A percentile compares a stretch with the other conserved stretches of the same genome.
Evolutionary conservation across 1,140 invertebrate species (phyloP).

Genomic region (Atopsyche davidsoni): DNA sequence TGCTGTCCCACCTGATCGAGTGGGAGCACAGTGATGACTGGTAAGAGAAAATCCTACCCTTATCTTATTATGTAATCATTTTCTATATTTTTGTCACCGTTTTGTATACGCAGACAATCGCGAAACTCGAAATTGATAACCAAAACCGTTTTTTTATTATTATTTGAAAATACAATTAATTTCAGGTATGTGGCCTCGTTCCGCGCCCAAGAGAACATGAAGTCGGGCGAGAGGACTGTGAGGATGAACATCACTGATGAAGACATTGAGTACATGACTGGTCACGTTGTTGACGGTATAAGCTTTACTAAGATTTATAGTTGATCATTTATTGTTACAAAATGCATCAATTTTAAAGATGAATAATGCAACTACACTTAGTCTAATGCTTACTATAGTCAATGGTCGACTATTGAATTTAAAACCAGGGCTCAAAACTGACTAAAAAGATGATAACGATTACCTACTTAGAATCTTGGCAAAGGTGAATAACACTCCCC

Average conservation of each 20-base stretch:
- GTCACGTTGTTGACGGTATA: constrained; percentile 80
- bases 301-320: too few relatives aligned
- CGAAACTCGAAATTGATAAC: background rate
- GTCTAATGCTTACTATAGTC: background rate
- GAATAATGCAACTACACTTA: background rate
- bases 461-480: too few relatives aligned
- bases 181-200: constrained; percentile 58
- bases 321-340: too few relatives aligned
- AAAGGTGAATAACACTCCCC: too few relatives aligned
- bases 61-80: background rate
- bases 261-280: constrained; percentile 69
- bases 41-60: constrained; percentile 39
- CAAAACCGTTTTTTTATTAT: background rate
- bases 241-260: constrained; percentile 58
- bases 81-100: background rate
- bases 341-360: too few relatives aligned
- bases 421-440: too few relatives aligned
- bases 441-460: too few relatives aligned
- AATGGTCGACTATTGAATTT: too few relatives aligned
- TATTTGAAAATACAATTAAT: background rate
- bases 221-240: constrained; percentile 57
- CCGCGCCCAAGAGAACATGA: constrained; percentile 54
- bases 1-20: constrained; percentile 67
- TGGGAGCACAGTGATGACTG: constrained; percentile 89
- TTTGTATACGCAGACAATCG: background rate